Base-by-base conservation (phyloP, 2,888 invertebrate genomes). In the Lepidocyrtinus sp. region DNA sequence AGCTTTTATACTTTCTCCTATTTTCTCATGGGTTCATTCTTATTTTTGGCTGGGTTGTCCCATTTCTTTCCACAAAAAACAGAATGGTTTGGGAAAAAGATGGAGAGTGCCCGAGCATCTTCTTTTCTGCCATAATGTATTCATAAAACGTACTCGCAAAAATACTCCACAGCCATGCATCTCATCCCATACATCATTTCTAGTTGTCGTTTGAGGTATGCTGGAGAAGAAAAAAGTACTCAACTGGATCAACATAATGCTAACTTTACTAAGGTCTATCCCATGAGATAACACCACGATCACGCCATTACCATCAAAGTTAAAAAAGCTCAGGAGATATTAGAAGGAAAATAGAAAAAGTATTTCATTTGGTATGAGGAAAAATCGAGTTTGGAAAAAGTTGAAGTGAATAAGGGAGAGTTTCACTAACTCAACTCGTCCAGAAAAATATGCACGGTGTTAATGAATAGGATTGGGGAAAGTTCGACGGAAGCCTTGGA, bases 161-260 rank as follows among this genome's bases (percentile, higher is more conserved):
- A 17, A 50, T 50, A 50, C 50, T 50, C n/a, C 3, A 45, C 17
- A 74, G 21, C 36, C 74, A 76, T 70, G 63, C 71, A 76, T 71
- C 71, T 45, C 71, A 76, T 71, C 71, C 25, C 76, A 70, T 76
- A 70, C 46, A 76, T 76, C 76, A 76, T 76, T 76, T 65, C 21
- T 63, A 26, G 27, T 59, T 71, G 76, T 65, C 71, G 59, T 71
- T 71, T 70, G 71, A 70, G 70, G 71, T 65, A 22, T 76, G 76
- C 76, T 59, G 64, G 46, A 46, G 26, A 25, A 45, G 55, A 63
- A 61, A 25, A 65, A 55, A 36, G 65, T 45, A 71, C 64, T 70
- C 76, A 64, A 70, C 61, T 36, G 65, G 64, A 76, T 76, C 65
- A 65, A 27, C 68, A 69, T 69, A 64, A 76, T 71, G 63, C 70